Percentiles rank a stretch among this genome's conserved stretches.
These are phyloP conservation scores for Lutraria rhynchaena DNA, from an alignment of 1,140 invertebrate species.

Conservation along the genomic window DNA sequence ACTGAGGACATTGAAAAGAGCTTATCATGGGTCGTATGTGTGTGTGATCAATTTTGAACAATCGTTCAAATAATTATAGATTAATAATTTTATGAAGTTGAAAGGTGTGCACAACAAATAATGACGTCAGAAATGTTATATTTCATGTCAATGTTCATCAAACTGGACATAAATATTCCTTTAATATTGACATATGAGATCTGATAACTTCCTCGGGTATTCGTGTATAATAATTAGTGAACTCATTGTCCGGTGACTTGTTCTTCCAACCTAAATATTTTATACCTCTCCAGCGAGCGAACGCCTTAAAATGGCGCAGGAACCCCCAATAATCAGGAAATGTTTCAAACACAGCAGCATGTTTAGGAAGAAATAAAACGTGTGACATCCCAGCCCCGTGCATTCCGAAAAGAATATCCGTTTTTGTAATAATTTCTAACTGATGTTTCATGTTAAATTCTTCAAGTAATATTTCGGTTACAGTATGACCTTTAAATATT, in stretches of 20 bases:
- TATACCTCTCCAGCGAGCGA: constrained; percentile 32
- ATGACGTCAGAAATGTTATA: too few relatives aligned
- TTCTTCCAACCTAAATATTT: constrained; percentile 53
- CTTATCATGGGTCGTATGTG: too few relatives aligned
- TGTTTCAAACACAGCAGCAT: constrained; percentile 97
- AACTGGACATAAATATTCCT: constrained; percentile 15
- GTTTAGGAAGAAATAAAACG: constrained; percentile 95
- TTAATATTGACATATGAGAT: constrained; percentile 10
- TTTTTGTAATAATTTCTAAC: constrained; percentile 84
- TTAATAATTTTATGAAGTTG: too few relatives aligned
- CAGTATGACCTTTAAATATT: constrained; percentile 40
- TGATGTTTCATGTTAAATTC: constrained; percentile 70
- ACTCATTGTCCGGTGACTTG: constrained; percentile 36
- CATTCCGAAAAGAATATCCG: constrained; percentile 97
- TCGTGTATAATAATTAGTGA: constrained; percentile 32
- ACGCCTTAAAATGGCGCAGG: constrained; percentile 43
- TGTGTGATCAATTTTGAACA: too few relatives aligned
- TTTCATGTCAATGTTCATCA: too few relatives aligned
- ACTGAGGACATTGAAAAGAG: too few relatives aligned
- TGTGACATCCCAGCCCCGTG: constrained; percentile 98
- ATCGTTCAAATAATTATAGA: too few relatives aligned
- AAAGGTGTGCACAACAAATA: too few relatives aligned
- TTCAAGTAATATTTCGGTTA: constrained; percentile 70
- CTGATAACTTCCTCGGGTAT: constrained; percentile 28
- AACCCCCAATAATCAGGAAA: constrained; percentile 81